Base-by-base conservation (phyloP, 1,140 invertebrate genomes). In the Dryas iulia region DNA sequence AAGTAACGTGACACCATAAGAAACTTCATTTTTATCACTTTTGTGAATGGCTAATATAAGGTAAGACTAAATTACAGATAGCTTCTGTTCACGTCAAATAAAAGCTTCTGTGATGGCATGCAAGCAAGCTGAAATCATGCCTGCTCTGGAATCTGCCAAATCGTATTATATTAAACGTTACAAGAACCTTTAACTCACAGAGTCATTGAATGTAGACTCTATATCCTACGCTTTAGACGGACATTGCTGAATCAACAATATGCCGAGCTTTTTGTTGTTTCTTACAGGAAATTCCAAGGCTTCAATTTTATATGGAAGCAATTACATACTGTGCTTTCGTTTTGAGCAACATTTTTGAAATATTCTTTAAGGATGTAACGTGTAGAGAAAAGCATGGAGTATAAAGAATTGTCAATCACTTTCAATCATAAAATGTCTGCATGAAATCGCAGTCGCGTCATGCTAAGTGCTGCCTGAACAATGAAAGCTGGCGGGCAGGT, bases 401-500 rank as follows among this genome's bases (percentile, higher is more conserved):
- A 59, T 62, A 74, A 72, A 69, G 73, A 69, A 73, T 77, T 69
- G 69, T 68, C 76, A 79, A 76, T 82, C 73, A 75, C 74, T 81
- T 75, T 81, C 71, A 74, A 77, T 75, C 74, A 75, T 73, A 78
- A 76, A 78, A 66, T 61, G 56, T 63, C 59, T 57, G 58, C 53
- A 66, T 66, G 60, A 69, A 82, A 78, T 77, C 77, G 73, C 69
- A 75, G 73, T 74, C 65, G 62, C 71, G 71, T 73, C 74, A 83
- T 83, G 78, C 79, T 80, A 79, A 80, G 69, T 68, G 72, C 59
- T 71, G 69, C 52, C 74, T 78, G 76, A 85, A 85, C 81, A 83
- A 85, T 82, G 78, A 83, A 82, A 83, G 83, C 78, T 64, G 66
- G 68, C 66, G 71, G 78, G 74, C 80, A 82, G 77, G 77, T 83